These are phyloP conservation scores for Apostichopus leukothele DNA, from an alignment of 53 echinoderm and acorn worm genomes.

Conservation along the genomic window DNA sequence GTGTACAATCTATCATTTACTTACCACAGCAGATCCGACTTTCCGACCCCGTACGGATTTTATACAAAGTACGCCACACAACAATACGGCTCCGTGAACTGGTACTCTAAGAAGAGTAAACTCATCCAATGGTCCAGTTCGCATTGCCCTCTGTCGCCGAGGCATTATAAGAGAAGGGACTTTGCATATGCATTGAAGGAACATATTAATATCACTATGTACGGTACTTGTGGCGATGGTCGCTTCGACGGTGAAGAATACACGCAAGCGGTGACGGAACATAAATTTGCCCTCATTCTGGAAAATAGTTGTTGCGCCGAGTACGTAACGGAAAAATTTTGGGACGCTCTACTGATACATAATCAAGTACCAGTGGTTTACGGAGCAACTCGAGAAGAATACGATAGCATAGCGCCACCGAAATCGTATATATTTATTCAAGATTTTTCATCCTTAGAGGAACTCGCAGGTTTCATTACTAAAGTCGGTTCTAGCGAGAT, in stretches of 20 bases:
- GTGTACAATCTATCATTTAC: conserved; percentile 19
- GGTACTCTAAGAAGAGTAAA: conserved; percentile 32
- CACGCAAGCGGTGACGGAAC: not conserved
- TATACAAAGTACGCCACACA: not conserved
- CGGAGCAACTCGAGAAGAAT: conserved; percentile 31
- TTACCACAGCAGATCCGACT: conserved; percentile 34
- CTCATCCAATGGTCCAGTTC: conserved; percentile 21
- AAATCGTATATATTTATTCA: conserved; percentile 23
- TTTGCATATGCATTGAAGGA: not conserved
- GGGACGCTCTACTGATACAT: conserved; percentile 2
- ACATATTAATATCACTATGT: conserved; percentile 24
- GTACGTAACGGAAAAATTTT: conserved; percentile 35
- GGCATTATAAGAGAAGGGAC: not conserved
- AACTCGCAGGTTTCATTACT: not conserved
- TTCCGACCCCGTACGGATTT: conserved; percentile 25
- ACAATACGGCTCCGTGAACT: conserved; percentile 6
- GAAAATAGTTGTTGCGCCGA: conserved; percentile 41
- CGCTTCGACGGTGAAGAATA: conserved; percentile 20
- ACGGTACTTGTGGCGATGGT: conserved; percentile 25
- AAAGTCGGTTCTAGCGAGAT: not conserved
- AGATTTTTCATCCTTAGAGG: conserved; percentile 9
- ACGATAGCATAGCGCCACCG: conserved; percentile 35
- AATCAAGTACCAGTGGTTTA: conserved; percentile 36
- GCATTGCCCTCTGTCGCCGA: conserved; percentile 14
- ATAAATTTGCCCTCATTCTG: conserved; percentile 11